Evolutionary conservation across 2,113 vertebrate genomes (phyloP), one percentile per base, ranked within the genome.

Genomic region (Peucedramus taeniatus): DNA sequence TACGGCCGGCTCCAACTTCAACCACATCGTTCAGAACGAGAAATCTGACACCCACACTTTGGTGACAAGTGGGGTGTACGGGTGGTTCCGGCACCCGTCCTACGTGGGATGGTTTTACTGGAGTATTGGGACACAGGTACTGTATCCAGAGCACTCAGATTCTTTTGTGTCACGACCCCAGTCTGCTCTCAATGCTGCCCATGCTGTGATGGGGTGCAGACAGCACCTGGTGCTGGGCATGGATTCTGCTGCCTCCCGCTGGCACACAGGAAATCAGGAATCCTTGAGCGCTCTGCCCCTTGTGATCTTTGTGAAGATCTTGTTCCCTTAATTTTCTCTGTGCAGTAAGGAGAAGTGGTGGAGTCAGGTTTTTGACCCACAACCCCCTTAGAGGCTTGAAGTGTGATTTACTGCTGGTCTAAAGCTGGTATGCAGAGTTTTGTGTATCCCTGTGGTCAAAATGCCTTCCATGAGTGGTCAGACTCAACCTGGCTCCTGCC

Each of bases 21-120:
- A 99, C 97, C 99, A 99, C 70, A 99, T 99, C 9, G 99, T 99
- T 27, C 99, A 99, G 98, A 99, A 99, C 1, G 99, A 99, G 89
- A 99, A 99, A 57, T 99, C 99, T 6, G 99, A 99, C 33, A 98
- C 98, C 35, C 99, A 99, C 33, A 98, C 99, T 31, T 95, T 99
- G 97, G 99, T 99, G 97, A 99, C 99, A 3, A 97, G 94, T 1
- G 99, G 99, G 1, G 99, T 99, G 21, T 99, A 99, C 0, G 97
- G 99, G 49, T 99, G 98, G 98, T 99, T 98, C 97, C 98, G 99
- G 85, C 99, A 99, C 94, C 99, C 99, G 0, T 99, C 99, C 11
- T 99, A 99, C 1, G 99, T 99, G 68, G 99, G 99, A 65, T 99
- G 99, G 99, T 99, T 99, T 97, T 99, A 99, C 98, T 99, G 99